Conservation (phyloP, 2,113 vertebrate genomes). For the Nematolebias whitei region DNA sequence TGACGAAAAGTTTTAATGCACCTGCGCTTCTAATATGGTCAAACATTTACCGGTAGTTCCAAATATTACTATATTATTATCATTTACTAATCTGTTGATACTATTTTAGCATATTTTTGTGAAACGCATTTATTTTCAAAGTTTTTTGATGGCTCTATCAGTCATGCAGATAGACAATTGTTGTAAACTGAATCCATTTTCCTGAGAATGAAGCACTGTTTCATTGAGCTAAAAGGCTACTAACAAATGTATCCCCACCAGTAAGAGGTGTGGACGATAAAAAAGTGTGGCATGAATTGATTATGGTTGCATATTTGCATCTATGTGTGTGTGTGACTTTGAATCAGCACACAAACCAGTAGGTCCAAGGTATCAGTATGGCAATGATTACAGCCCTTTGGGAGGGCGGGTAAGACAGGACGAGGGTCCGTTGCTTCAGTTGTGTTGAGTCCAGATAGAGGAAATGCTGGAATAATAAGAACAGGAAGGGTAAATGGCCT, state of each 20-base stretch:
- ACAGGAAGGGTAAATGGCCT: conserved; percentile 85
- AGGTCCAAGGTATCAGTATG: conserved; percentile 76
- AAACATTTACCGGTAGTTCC: too few species aligned
- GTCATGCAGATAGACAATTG: too few species aligned
- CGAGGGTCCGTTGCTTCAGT: conserved; percentile 58
- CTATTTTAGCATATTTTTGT: too few species aligned
- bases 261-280: conserved; percentile 19
- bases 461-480: conserved; percentile 85
- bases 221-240: too few species aligned
- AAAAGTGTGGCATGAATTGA: conserved; percentile 24
- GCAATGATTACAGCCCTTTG: conserved; percentile 83
- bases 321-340: conserved; percentile 17
- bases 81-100: too few species aligned
- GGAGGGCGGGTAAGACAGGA: conserved; percentile 61
- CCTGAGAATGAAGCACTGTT: too few species aligned
- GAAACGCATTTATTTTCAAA: too few species aligned
- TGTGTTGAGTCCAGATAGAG: conserved; percentile 79
- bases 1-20: too few species aligned
- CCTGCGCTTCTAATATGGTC: too few species aligned
- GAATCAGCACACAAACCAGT: conserved; percentile 45
- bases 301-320: conserved; percentile 32
- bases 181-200: too few species aligned
- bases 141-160: too few species aligned
- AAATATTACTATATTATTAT: too few species aligned
- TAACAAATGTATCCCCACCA: neutral